Conservation (phyloP, 2,113 vertebrate genomes). For the Carassius auratus region DNA sequence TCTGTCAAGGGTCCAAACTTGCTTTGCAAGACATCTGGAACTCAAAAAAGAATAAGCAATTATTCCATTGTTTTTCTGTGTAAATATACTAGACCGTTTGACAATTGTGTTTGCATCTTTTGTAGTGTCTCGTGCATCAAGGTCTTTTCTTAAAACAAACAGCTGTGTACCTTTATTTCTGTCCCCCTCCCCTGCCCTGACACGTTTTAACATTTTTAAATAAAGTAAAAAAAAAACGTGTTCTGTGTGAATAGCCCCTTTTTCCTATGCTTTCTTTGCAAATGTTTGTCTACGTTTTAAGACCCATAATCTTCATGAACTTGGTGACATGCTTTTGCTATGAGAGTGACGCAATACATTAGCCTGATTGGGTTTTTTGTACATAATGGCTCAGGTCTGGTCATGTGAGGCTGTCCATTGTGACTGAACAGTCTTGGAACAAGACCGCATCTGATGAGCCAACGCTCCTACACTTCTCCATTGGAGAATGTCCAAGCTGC, state of each 20-base stretch:
- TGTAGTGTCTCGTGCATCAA: too few species aligned
- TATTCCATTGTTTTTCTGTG: too few species aligned
- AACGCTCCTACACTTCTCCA: conserved; percentile 33
- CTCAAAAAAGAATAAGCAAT: too few species aligned
- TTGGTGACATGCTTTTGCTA: neutral
- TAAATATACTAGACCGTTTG: too few species aligned
- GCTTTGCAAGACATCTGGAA: too few species aligned
- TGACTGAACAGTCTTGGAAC: conserved; percentile 38
- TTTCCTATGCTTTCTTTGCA: neutral
- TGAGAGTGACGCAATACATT: conserved; percentile 27
- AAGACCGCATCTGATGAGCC: conserved; percentile 45
- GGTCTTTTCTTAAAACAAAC: neutral
- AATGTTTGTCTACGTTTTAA: neutral
- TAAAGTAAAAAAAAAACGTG: too few species aligned
- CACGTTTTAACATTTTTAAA: too few species aligned
- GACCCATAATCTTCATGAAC: neutral
- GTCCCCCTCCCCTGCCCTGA: neutral
- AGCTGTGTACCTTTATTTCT: neutral
- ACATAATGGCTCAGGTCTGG: neutral
- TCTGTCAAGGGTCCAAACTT: too few species aligned
- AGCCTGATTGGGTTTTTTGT: conserved; percentile 39
- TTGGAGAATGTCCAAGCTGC: conserved; percentile 45
- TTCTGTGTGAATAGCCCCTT: neutral
- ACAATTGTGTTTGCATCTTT: too few species aligned
- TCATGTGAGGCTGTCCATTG: conserved; percentile 19